Evolutionary conservation across 2,888 invertebrate genomes (phyloP).

Genomic region (Seira musarum): DNA sequence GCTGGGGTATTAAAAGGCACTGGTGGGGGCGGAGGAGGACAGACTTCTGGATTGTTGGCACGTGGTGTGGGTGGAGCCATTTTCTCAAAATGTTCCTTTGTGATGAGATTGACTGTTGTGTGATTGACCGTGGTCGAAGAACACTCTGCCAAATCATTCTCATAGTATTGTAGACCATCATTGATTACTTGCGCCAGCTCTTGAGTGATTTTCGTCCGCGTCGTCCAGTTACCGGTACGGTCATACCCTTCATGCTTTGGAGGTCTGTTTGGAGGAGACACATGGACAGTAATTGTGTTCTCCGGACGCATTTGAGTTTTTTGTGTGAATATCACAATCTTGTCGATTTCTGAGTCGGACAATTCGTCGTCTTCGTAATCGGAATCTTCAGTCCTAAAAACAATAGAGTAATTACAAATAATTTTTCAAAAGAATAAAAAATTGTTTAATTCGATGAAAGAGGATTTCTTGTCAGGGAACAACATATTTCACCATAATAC

Average conservation of each 20-base stretch:
- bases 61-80: slow-evolving; percentile 79
- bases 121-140: slow-evolving; percentile 46
- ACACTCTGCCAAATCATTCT: slow-evolving; percentile 82
- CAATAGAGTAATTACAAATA: slow-evolving; percentile 36
- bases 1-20: slow-evolving; percentile 67
- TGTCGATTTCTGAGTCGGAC: slow-evolving; percentile 93
- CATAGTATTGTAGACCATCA: slow-evolving; percentile 96
- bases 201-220: slow-evolving; percentile 94
- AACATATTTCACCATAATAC: slow-evolving; percentile 52
- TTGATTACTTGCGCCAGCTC: slow-evolving; percentile 96
- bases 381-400: slow-evolving; percentile 78
- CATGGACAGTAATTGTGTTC: slow-evolving; percentile 66
- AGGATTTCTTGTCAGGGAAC: slow-evolving; percentile 54
- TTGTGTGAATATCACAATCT: slow-evolving; percentile 96
- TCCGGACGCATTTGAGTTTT: slow-evolving; percentile 71
- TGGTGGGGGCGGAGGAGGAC: slow-evolving; percentile 76
- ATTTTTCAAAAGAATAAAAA: too few species aligned
- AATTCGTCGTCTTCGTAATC: slow-evolving; percentile 84
- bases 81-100: slow-evolving; percentile 90
- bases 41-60: slow-evolving; percentile 82
- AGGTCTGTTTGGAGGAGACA: slow-evolving; percentile 72
- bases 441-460: too few species aligned
- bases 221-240: slow-evolving; percentile 90
- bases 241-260: slow-evolving; percentile 92
- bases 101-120: slow-evolving; percentile 83